Conservation (phyloP, 2,888 invertebrate species). For the Ophioninae sp. region DNA sequence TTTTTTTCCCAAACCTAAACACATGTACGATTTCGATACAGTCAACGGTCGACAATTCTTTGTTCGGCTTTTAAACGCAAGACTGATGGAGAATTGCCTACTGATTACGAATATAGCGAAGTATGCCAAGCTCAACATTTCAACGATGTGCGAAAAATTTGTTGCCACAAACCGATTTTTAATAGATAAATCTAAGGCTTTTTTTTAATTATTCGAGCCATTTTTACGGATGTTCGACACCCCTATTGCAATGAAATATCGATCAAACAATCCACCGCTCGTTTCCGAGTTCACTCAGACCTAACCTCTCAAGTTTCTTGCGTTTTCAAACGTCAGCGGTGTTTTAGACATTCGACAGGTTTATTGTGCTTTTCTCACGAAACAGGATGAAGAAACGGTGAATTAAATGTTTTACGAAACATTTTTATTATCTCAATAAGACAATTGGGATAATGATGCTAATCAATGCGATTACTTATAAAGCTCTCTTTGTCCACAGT, state of each 20-base stretch:
- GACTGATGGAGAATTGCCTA: too few species aligned
- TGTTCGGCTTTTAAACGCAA: neutral
- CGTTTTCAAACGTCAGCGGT: neutral
- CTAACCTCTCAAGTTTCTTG: neutral
- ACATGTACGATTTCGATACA: neutral
- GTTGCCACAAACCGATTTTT: neutral
- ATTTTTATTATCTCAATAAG: neutral
- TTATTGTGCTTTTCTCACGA: neutral
- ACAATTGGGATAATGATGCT: too few species aligned
- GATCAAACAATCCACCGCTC: neutral
- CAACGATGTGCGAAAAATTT: too few species aligned
- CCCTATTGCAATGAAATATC: neutral
- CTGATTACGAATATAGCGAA: too few species aligned
- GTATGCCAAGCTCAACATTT: too few species aligned
- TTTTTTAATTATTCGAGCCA: too few species aligned
- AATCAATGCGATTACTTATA: neutral
- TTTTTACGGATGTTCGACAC: too few species aligned
- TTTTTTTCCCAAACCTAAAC: neutral
- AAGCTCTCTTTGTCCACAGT: neutral
- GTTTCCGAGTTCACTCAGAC: neutral
- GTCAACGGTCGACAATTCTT: too few species aligned
- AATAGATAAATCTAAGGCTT: too few species aligned
- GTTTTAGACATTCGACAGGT: neutral
- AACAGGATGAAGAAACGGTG: constrained; percentile 44
- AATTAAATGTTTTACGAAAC: neutral